Conservation (phyloP, 2,888 invertebrate species). For the Lithophane socia region DNA sequence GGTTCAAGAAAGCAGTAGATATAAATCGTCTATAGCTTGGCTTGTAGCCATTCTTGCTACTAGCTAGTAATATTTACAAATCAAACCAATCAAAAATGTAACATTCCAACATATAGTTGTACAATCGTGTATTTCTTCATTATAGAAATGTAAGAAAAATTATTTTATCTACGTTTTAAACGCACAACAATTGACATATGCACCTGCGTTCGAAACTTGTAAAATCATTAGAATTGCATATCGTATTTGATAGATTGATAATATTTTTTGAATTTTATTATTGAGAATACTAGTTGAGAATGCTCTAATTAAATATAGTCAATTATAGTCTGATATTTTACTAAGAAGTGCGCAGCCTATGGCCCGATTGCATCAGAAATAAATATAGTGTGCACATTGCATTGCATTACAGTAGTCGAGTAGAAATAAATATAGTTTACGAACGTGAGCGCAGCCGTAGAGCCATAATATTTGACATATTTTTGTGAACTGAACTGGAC, state of each 20-base stretch:
- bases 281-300: not conserved
- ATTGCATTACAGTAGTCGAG: not conserved
- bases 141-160: too few species aligned
- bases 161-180: slow-evolving; percentile 10
- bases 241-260: too few species aligned
- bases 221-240: not conserved
- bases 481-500: slow-evolving; percentile 70
- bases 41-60: not conserved
- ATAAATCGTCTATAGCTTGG: not conserved
- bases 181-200: slow-evolving; percentile 1
- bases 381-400: slow-evolving; percentile 16
- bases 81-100: not conserved
- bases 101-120: too few species aligned
- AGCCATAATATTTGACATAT: too few species aligned
- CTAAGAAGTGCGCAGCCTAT: not conserved
- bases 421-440: too few species aligned
- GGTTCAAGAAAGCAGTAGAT: not conserved
- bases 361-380: not conserved
- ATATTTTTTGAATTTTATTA: not conserved
- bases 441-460: too few species aligned
- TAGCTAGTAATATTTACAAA: not conserved
- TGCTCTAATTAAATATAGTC: too few species aligned
- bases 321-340: not conserved
- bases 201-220: slow-evolving; percentile 26
- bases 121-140: not conserved